Evolutionary conservation across 2,797 vertebrate species (phyloP).

Genomic region (Mastacembelus armatus): DNA sequence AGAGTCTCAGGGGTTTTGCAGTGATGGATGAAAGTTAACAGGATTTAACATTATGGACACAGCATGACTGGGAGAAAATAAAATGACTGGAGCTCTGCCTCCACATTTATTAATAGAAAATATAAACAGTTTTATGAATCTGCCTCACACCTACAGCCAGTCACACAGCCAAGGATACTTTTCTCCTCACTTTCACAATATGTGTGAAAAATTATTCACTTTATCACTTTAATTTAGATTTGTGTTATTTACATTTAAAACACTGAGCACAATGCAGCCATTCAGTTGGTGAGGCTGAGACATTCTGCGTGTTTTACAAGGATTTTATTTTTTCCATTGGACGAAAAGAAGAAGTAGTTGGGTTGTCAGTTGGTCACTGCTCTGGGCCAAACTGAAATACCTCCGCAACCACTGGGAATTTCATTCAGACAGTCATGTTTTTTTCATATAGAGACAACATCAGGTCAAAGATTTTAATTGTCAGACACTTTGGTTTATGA

Average conservation of each 20-base stretch:
- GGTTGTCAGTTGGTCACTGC: too few species aligned
- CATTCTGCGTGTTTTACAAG: too few species aligned
- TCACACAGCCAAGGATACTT: conserved; percentile 14
- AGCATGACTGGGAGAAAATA: conserved; percentile 37
- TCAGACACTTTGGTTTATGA: too few species aligned
- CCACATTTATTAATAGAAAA: conserved; percentile 26
- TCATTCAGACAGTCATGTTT: too few species aligned
- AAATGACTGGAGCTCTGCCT: conserved; percentile 30
- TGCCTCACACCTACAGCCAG: conserved; percentile 18
- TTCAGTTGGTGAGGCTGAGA: too few species aligned
- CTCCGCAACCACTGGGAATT: not conserved
- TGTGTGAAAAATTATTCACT: conserved; percentile 9
- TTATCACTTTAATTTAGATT: not conserved
- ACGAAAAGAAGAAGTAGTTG: too few species aligned
- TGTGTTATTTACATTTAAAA: not conserved
- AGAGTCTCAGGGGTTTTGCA: conserved; percentile 14
- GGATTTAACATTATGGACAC: conserved; percentile 46
- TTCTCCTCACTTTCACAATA: not conserved
- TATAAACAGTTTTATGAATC: conserved; percentile 23
- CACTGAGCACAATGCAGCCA: too few species aligned
- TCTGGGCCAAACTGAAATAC: not conserved
- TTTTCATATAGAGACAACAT: too few species aligned
- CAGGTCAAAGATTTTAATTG: too few species aligned
- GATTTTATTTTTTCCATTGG: too few species aligned
- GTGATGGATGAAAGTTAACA: conserved; percentile 38